Conservation (phyloP, 2,113 vertebrate species). For the Aythya baeri region DNA sequence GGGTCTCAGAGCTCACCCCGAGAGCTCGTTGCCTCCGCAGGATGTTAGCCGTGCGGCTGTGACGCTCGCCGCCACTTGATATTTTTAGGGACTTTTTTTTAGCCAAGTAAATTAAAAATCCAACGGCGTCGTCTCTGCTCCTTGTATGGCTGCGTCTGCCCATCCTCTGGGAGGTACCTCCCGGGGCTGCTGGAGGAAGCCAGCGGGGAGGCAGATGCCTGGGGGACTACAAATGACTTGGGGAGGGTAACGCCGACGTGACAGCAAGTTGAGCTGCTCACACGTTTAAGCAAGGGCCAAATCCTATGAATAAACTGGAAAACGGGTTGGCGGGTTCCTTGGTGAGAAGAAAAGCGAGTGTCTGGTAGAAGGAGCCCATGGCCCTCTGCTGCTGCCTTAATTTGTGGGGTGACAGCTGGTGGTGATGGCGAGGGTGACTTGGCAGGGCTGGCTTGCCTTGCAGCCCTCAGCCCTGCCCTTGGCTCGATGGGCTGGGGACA, state of each 20-base stretch:
- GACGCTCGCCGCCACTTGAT: not conserved
- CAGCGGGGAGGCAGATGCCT: not conserved
- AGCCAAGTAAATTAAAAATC: constrained; percentile 34
- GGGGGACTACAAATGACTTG: not conserved
- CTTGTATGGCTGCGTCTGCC: constrained; percentile 54
- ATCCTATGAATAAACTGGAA: not conserved
- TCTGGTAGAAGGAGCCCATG: not conserved
- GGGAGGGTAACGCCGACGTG: not conserved
- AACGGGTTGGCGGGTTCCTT: not conserved
- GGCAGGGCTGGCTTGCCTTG: not conserved
- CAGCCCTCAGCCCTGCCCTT: not conserved
- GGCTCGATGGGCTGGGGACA: not conserved
- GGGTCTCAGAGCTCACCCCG: not conserved
- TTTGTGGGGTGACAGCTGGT: no score
- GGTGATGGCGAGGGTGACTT: not conserved
- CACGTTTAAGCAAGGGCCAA: not conserved
- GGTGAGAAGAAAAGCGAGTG: not conserved
- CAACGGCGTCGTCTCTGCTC: constrained; percentile 30
- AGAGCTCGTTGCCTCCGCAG: not conserved
- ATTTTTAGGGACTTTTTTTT: constrained; percentile 51
- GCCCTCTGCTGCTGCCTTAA: no score
- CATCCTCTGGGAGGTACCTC: constrained; percentile 12
- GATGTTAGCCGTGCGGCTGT: not conserved
- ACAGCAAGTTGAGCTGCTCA: not conserved
- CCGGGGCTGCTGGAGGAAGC: constrained; percentile 23